Conservation (phyloP, 1,140 invertebrate species). For the Rhysida immarginata region DNA sequence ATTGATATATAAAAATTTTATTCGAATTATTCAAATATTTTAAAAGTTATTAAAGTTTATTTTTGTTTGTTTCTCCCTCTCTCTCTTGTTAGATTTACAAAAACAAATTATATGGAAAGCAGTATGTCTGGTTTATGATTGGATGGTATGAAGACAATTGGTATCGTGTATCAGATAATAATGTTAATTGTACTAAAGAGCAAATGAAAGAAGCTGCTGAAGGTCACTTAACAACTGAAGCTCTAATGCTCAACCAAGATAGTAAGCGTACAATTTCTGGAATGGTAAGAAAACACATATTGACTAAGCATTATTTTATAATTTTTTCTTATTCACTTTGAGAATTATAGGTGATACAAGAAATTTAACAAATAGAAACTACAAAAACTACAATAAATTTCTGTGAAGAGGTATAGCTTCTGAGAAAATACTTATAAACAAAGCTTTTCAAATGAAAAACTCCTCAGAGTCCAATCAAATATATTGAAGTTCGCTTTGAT, state of each 20-base stretch:
- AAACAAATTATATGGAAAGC: slow-evolving; percentile 83
- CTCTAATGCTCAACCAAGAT: slow-evolving; percentile 95
- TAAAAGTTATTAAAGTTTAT: neutral
- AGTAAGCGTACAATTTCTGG: slow-evolving; percentile 80
- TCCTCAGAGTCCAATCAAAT: too few species aligned
- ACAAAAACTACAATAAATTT: too few species aligned
- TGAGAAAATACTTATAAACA: too few species aligned
- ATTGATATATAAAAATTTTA: neutral
- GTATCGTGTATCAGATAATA: slow-evolving; percentile 82
- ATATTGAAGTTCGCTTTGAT: too few species aligned
- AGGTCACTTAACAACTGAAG: slow-evolving; percentile 95
- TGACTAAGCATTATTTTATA: neutral
- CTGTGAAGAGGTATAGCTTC: too few species aligned
- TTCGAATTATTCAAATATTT: neutral
- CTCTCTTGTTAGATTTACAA: slow-evolving; percentile 47
- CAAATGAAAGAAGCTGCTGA: slow-evolving; percentile 87
- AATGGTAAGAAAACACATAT: slow-evolving; percentile 42
- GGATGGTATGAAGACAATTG: slow-evolving; percentile 99
- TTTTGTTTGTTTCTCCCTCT: neutral
- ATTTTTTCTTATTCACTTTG: too few species aligned
- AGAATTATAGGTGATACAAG: too few species aligned
- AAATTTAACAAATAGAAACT: too few species aligned
- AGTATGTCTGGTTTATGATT: slow-evolving; percentile 99
- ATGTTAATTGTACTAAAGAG: slow-evolving; percentile 79
- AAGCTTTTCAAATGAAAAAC: too few species aligned